These are phyloP conservation scores for Heteromurus nitidus DNA, from an alignment of 2,888 invertebrate species.

Conservation along the genomic window DNA sequence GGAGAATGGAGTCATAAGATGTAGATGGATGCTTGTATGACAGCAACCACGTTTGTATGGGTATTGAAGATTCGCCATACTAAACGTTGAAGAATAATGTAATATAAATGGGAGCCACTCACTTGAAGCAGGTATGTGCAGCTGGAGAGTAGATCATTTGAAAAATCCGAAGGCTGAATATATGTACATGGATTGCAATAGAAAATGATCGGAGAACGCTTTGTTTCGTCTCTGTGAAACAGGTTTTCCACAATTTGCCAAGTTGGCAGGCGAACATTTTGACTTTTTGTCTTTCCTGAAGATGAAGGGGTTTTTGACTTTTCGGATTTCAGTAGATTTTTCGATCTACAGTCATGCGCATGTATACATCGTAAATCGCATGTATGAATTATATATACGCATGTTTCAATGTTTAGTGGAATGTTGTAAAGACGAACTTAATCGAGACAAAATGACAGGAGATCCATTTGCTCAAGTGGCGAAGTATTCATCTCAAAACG, in stretches of 20 bases:
- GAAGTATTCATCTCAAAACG: too few species aligned
- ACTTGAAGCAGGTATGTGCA: background rate
- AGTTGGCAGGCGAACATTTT: background rate
- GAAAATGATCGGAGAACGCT: background rate
- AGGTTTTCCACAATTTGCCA: slow-evolving; percentile 9
- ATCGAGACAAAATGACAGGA: background rate
- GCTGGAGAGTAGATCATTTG: too few species aligned
- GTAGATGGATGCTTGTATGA: too few species aligned
- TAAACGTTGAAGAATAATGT: background rate
- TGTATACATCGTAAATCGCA: too few species aligned
- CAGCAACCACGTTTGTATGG: too few species aligned
- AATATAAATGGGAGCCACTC: background rate
- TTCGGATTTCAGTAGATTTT: background rate
- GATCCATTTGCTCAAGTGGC: too few species aligned
- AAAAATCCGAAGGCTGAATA: background rate
- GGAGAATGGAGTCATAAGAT: too few species aligned
- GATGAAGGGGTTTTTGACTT: slow-evolving; percentile 7
- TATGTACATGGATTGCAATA: background rate
- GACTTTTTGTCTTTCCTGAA: background rate
- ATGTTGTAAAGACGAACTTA: background rate
- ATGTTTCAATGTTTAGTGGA: background rate
- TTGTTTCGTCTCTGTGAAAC: background rate
- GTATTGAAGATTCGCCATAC: background rate
- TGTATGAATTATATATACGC: background rate
- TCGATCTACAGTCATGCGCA: too few species aligned